A percentile compares a stretch with the other conserved stretches of the same genome.
Evolutionary conservation across 2,797 vertebrate genomes (phyloP).

Genomic region (Platyrinchus mystaceus): DNA sequence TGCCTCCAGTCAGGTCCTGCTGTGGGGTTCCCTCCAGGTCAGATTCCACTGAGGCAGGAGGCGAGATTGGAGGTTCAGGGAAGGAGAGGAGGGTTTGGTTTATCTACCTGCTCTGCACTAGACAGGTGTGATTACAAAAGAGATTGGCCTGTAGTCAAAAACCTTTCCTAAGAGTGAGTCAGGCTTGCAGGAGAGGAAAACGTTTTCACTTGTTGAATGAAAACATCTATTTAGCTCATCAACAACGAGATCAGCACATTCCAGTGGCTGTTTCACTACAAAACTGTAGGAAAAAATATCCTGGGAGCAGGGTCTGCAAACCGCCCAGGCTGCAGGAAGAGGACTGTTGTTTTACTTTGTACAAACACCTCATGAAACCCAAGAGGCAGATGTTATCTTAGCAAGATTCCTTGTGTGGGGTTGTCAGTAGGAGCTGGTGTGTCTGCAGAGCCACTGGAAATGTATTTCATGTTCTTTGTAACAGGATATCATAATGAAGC

Average conservation of each 20-base stretch:
- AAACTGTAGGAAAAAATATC: background rate
- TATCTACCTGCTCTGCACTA: background rate
- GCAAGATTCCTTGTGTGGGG: background rate
- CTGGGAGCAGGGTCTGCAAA: background rate
- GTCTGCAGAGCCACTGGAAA: background rate
- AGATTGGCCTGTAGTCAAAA: background rate
- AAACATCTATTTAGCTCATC: background rate
- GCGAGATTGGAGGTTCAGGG: background rate
- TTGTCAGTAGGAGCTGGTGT: background rate
- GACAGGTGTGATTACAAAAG: background rate
- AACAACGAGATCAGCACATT: fast-evolving
- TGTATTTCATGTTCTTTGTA: background rate
- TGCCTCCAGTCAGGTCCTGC: background rate
- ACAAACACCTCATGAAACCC: background rate
- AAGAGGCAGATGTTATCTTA: background rate
- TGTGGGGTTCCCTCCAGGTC: background rate
- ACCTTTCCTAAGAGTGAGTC: background rate
- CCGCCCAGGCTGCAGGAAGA: background rate
- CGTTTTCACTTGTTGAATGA: background rate
- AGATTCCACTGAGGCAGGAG: background rate
- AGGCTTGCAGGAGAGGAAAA: background rate
- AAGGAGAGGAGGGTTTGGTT: background rate
- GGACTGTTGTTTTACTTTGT: background rate
- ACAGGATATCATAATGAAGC: background rate
- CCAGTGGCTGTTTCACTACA: background rate